A percentile compares a stretch with the other conserved stretches of the same genome.
Evolutionary conservation across 2,888 invertebrate species (phyloP).

Genomic region (Heliconius ismenius): DNA sequence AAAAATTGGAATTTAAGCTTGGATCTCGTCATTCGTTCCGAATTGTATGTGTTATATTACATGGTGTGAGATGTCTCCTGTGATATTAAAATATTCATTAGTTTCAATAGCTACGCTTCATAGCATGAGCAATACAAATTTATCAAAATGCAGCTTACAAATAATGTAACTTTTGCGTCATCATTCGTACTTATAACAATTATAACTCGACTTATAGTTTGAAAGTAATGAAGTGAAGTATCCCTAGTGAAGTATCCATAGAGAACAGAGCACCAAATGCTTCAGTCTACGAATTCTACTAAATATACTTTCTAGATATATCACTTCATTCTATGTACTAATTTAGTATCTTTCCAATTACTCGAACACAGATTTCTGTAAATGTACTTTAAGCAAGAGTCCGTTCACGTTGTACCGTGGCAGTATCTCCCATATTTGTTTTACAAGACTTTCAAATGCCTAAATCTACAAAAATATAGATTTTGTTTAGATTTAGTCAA

Average conservation of each 20-base stretch:
- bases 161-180: neutral
- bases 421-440: too few relatives aligned
- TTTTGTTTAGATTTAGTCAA: too few relatives aligned
- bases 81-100: conserved; percentile 5
- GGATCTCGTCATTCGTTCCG: neutral
- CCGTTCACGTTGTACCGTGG: too few relatives aligned
- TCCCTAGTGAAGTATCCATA: neutral
- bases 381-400: too few relatives aligned
- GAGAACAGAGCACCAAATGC: neutral
- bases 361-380: too few relatives aligned
- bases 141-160: neutral
- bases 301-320: neutral
- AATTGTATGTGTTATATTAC: neutral
- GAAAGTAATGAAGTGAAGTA: neutral
- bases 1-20: conserved; percentile 5
- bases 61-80: neutral
- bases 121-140: neutral
- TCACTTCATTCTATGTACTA: neutral
- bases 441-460: too few relatives aligned
- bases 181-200: neutral
- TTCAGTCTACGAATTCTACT: neutral
- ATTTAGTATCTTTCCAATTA: neutral
- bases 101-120: neutral
- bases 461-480: too few relatives aligned
- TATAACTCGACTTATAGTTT: too few relatives aligned